A percentile compares a stretch with the other conserved stretches of the same genome.
Conservation (phyloP, 1,140 invertebrate genomes). For the Panulirus ornatus region DNA sequence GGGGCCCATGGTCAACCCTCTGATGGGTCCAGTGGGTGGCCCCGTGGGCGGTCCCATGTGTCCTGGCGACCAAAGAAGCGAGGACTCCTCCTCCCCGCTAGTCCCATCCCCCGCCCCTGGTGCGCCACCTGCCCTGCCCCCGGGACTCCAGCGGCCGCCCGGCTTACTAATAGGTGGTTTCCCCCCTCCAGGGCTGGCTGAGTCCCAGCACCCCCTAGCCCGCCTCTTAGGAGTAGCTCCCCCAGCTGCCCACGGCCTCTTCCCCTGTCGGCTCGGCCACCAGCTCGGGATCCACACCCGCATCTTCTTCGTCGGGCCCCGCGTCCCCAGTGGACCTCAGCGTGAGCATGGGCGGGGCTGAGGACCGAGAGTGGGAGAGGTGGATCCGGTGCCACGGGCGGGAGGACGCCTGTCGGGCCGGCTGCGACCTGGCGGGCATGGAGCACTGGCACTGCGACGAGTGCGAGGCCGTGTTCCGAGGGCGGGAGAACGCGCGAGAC, state of each 20-base stretch:
- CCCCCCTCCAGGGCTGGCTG: conserved; percentile 64
- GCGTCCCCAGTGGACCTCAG: conserved; percentile 74
- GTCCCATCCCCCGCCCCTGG: conserved; percentile 7
- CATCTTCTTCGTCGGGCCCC: conserved; percentile 72
- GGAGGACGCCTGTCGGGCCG: conserved; percentile 79
- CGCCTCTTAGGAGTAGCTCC: conserved; percentile 67
- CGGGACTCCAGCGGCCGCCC: conserved; percentile 51
- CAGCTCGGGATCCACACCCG: conserved; percentile 68
- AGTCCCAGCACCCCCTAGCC: conserved; percentile 71
- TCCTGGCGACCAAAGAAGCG: conserved; percentile 64
- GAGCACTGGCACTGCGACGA: conserved; percentile 89
- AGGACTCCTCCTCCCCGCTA: conserved; percentile 72
- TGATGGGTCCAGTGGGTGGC: conserved; percentile 59
- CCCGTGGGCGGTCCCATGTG: conserved; percentile 58
- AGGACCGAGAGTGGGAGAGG: conserved; percentile 71
- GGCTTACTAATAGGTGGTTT: conserved; percentile 70
- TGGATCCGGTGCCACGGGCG: conserved; percentile 77
- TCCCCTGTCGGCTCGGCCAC: conserved; percentile 70
- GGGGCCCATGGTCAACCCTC: conserved; percentile 59
- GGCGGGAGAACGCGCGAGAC: conserved; percentile 88
- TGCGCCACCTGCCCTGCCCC: conserved; percentile 40
- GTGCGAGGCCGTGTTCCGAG: conserved; percentile 85
- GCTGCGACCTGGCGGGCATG: conserved; percentile 85
- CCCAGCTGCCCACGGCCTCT: conserved; percentile 63
- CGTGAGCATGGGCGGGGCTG: conserved; percentile 51